A percentile compares a stretch with the other conserved stretches of the same genome.
Evolutionary conservation across 2,888 invertebrate genomes (phyloP).

Genomic region (Cryptosula pallasiana): DNA sequence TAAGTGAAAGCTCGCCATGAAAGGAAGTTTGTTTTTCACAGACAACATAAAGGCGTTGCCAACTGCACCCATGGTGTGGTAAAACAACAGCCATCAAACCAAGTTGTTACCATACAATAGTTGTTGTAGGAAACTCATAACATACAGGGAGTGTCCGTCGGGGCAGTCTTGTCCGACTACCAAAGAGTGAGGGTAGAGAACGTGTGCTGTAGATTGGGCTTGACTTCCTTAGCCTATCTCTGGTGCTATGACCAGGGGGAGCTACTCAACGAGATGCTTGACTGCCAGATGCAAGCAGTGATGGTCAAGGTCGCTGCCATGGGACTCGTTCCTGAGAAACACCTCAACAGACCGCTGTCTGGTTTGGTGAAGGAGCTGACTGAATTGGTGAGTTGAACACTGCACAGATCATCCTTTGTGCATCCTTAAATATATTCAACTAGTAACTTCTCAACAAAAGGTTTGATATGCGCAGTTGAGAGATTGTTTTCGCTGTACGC

Average conservation of each 20-base stretch:
- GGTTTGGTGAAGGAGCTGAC: slow-evolving; percentile 32
- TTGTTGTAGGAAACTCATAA: slow-evolving; percentile 43
- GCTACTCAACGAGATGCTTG: slow-evolving; percentile 92
- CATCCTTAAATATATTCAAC: no score
- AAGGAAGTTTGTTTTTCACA: no score
- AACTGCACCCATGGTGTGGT: no score
- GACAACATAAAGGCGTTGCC: no score
- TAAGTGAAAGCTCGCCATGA: no score
- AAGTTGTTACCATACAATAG: no score
- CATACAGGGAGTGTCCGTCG: slow-evolving; percentile 89
- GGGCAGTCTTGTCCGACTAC: slow-evolving; percentile 96
- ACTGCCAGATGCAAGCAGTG: slow-evolving; percentile 83
- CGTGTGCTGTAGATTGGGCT: slow-evolving; percentile 86
- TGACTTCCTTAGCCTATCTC: slow-evolving; percentile 84
- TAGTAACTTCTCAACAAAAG: no score
- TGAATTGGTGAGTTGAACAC: slow-evolving; percentile 17
- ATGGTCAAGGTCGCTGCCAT: slow-evolving; percentile 91
- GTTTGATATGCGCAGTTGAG: no score
- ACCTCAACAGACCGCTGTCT: slow-evolving; percentile 50
- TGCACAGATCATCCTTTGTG: no score
- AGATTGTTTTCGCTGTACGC: no score
- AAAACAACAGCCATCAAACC: no score
- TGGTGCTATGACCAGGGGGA: slow-evolving; percentile 95
- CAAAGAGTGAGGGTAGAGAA: slow-evolving; percentile 95
- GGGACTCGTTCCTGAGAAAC: slow-evolving; percentile 69